phyloP scores from a whole-genome alignment of 2,797 vertebrate genomes.

The Syndactyla subalaris region DNA sequence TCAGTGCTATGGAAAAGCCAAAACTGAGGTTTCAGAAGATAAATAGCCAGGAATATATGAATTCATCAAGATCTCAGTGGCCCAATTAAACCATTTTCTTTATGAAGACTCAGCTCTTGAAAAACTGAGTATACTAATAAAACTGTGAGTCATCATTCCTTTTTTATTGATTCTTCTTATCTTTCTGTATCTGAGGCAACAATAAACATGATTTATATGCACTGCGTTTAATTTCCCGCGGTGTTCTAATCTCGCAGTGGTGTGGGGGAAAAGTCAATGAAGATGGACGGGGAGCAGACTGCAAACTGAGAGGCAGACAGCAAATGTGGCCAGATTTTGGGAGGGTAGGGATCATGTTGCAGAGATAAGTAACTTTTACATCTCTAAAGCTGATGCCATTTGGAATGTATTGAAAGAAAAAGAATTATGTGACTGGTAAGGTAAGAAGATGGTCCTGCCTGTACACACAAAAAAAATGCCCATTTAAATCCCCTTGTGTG shows the following conservation, averaged over 20 bases:
- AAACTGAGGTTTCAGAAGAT: conserved; percentile 17
- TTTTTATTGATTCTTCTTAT: conserved; percentile 51
- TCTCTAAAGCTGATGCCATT: background rate
- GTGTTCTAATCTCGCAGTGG: background rate
- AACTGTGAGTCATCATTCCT: conserved; percentile 41
- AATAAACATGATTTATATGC: conserved; percentile 61
- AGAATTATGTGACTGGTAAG: background rate
- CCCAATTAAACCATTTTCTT: conserved; percentile 20
- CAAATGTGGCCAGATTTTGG: background rate
- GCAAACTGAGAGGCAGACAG: background rate
- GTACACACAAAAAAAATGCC: background rate
- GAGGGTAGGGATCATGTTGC: background rate
- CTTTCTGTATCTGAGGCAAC: conserved; percentile 26
- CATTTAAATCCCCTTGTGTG: background rate
- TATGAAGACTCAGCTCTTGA: conserved; percentile 33
- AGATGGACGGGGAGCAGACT: conserved; percentile 1
- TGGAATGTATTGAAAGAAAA: background rate
- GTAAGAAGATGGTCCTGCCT: background rate
- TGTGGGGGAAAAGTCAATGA: conserved; percentile 5
- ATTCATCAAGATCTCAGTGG: conserved; percentile 36
- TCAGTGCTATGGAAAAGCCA: background rate
- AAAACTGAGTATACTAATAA: conserved; percentile 51
- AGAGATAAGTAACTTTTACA: background rate
- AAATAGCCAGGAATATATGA: conserved; percentile 2
- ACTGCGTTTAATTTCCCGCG: conserved; percentile 18